phyloP scores from a whole-genome alignment of 53 echinoderm and acorn worm species.

The Hippasteria phrygiana region DNA sequence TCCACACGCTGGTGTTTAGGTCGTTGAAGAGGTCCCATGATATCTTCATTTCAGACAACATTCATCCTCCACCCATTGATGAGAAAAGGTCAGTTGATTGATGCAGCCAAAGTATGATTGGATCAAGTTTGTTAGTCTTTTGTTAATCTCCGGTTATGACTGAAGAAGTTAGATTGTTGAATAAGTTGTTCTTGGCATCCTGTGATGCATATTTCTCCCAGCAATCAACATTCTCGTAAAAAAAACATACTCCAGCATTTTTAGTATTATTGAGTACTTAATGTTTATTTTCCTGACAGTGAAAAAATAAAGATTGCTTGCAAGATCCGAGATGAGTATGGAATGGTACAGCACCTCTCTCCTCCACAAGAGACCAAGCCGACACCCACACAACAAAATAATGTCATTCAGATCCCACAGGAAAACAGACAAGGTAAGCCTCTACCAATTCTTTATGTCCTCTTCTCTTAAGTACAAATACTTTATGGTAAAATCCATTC shows the following conservation, averaged over 20 bases:
- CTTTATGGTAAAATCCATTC: too few species aligned
- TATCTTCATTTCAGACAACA: constrained; percentile 95
- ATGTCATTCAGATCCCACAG: constrained; percentile 11
- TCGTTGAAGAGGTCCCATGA: constrained; percentile 97
- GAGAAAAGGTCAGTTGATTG: constrained; percentile 72
- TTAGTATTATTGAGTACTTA: too few species aligned
- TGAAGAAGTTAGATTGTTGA: too few species aligned
- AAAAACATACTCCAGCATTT: too few species aligned
- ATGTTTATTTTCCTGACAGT: constrained; percentile 52
- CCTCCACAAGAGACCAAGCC: constrained; percentile 43
- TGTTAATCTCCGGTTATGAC: too few species aligned
- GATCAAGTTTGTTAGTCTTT: too few species aligned
- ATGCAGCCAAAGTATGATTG: too few species aligned
- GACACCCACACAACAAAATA: constrained; percentile 29
- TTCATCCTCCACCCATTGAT: constrained; percentile 87
- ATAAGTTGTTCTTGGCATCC: too few species aligned
- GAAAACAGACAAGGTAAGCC: constrained; percentile 50
- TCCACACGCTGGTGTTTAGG: constrained; percentile 97
- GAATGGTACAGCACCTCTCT: constrained; percentile 78
- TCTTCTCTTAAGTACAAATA: too few species aligned
- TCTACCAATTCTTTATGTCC: background rate
- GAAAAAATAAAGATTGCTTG: constrained; percentile 83
- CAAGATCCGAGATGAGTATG: constrained; percentile 96
- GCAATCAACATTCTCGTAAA: too few species aligned
- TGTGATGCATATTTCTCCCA: too few species aligned